phyloP scores from a whole-genome alignment of 2,113 vertebrate genomes.

The Centropristis striata region DNA sequence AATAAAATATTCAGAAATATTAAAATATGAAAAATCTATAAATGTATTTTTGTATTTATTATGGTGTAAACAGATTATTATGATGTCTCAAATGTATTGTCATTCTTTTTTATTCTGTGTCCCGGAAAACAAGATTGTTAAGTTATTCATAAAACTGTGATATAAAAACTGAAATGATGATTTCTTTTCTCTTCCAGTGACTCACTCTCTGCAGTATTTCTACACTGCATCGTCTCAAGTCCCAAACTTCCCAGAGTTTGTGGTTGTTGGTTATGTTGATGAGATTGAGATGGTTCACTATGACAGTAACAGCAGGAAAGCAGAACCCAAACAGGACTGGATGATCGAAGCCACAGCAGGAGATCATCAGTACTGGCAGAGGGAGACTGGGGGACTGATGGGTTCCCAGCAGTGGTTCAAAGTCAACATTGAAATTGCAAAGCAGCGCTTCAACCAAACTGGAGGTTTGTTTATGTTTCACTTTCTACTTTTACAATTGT shows the following conservation, averaged over 20 bases:
- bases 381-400: rapidly evolving
- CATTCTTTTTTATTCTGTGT: not conserved
- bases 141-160: not conserved
- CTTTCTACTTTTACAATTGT: not conserved
- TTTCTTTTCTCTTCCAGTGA: no score
- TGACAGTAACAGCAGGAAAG: no score
- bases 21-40: not conserved
- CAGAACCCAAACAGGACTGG: no score
- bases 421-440: no score
- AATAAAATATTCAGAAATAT: not conserved
- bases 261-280: constrained; percentile 50
- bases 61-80: not conserved
- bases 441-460: no score
- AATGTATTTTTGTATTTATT: not conserved
- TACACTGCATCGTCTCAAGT: no score
- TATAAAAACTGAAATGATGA: not conserved
- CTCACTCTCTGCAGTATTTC: no score
- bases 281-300: rapidly evolving
- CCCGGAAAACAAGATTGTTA: not conserved
- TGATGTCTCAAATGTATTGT: not conserved
- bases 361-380: constrained; percentile 20
- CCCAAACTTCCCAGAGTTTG: constrained; percentile 72
- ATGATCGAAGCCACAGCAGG: no score
- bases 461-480: no score
- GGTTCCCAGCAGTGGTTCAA: rapidly evolving